phyloP scores from a whole-genome alignment of 2,888 invertebrate genomes.

The Calameuta idolon region DNA sequence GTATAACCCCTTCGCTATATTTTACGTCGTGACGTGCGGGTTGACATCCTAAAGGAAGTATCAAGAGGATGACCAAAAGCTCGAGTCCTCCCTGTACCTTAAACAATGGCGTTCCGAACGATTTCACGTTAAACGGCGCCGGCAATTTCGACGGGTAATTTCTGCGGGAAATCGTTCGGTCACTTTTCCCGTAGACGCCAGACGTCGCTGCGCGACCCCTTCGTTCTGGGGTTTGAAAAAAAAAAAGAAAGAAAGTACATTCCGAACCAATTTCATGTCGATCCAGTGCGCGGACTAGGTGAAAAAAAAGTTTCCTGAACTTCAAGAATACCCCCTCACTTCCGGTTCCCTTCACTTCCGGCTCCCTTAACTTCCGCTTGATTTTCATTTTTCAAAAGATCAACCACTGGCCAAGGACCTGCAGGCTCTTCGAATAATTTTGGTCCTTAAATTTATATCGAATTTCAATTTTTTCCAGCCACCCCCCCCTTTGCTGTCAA shows the following conservation, averaged over 20 bases:
- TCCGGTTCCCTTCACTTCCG: too few species aligned
- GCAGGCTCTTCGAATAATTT: too few species aligned
- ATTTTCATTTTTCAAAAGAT: too few species aligned
- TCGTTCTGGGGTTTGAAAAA: neutral
- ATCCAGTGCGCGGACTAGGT: neutral
- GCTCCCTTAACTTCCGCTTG: too few species aligned
- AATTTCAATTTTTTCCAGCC: too few species aligned
- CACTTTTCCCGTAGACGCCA: constrained; percentile 30
- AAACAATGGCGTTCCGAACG: constrained; percentile 65
- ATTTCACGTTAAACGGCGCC: constrained; percentile 60
- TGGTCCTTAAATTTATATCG: too few species aligned
- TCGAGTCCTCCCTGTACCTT: constrained; percentile 45
- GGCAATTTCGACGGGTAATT: constrained; percentile 64
- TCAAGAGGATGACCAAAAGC: constrained; percentile 59
- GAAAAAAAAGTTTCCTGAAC: neutral
- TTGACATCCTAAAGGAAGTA: constrained; percentile 35
- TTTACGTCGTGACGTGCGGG: constrained; percentile 10
- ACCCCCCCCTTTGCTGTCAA: too few species aligned
- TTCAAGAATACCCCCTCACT: neutral
- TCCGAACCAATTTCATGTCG: constrained; percentile 31
- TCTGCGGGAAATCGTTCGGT: constrained; percentile 64
- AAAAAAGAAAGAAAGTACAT: constrained; percentile 42
- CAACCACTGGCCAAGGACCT: too few species aligned
- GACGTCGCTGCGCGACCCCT: neutral
- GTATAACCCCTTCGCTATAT: neutral